Conservation (phyloP, 2,888 invertebrate genomes). For the Tenthredo mesomela region DNA sequence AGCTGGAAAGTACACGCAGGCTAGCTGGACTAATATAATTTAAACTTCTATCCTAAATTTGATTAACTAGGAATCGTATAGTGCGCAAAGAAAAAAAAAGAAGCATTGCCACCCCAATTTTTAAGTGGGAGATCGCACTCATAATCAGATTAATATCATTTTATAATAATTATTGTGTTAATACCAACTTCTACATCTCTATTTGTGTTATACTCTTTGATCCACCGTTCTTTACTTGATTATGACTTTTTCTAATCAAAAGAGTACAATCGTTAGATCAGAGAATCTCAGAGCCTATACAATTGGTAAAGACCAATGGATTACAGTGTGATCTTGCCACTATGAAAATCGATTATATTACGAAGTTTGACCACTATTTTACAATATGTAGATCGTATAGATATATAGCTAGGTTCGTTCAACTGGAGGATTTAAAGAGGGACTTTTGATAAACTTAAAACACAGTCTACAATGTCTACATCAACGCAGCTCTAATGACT, state of each 20-base stretch:
- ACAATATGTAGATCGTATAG: not conserved
- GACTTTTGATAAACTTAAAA: not conserved
- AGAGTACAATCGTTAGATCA: not conserved
- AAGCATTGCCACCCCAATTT: not conserved
- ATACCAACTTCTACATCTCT: not conserved
- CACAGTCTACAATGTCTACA: not conserved
- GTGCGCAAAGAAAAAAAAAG: not conserved
- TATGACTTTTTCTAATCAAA: not conserved
- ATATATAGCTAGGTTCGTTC: not conserved
- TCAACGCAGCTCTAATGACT: not conserved
- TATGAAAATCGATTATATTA: not conserved
- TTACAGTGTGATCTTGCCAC: not conserved
- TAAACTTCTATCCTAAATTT: not conserved
- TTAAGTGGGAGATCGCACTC: slow-evolving; percentile 1
- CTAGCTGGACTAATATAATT: slow-evolving; percentile 9
- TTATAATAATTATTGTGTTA: not conserved
- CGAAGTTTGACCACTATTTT: not conserved
- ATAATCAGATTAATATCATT: slow-evolving; percentile 2
- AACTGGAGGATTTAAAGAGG: not conserved
- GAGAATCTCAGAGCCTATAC: not conserved
- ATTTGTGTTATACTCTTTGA: slow-evolving; percentile 2
- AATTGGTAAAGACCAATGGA: not conserved
- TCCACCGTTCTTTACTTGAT: not conserved
- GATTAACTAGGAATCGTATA: not conserved
- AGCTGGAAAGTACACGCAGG: not conserved